Evolutionary conservation across 2,113 vertebrate genomes (phyloP).

Genomic region (Panurus biarmicus): DNA sequence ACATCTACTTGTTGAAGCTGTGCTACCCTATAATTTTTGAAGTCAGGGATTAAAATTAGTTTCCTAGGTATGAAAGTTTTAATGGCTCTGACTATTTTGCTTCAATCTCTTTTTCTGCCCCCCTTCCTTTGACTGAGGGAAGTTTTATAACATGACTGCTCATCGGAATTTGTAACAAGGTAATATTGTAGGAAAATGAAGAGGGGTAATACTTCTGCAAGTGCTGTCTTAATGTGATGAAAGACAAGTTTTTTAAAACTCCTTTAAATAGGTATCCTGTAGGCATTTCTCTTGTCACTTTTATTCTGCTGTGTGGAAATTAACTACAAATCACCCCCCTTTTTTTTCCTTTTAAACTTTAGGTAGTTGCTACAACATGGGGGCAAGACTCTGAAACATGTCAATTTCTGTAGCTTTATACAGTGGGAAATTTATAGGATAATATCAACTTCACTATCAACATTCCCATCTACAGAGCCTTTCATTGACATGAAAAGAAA

Average conservation of each 20-base stretch:
- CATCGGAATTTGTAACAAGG: background rate
- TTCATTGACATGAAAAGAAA: background rate
- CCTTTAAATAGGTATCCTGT: background rate
- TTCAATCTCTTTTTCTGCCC: rapidly evolving
- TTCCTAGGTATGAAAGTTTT: background rate
- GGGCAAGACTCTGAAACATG: background rate
- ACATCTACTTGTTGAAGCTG: background rate
- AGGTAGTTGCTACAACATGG: background rate
- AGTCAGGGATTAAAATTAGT: background rate
- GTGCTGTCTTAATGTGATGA: background rate
- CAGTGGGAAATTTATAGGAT: background rate
- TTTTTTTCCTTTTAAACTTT: background rate
- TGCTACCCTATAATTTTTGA: background rate
- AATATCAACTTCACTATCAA: background rate
- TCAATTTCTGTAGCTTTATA: background rate
- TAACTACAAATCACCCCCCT: background rate
- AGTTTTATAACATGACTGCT: conserved; percentile 29
- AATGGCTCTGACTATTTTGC: background rate
- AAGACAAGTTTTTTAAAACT: background rate
- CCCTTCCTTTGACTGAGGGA: background rate
- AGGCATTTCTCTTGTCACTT: background rate
- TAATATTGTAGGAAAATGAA: background rate
- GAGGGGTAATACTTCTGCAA: background rate
- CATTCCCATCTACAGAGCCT: background rate
- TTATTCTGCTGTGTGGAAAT: background rate